Evolutionary conservation across 2,797 vertebrate genomes (phyloP).

Genomic region (Clamator glandarius): DNA sequence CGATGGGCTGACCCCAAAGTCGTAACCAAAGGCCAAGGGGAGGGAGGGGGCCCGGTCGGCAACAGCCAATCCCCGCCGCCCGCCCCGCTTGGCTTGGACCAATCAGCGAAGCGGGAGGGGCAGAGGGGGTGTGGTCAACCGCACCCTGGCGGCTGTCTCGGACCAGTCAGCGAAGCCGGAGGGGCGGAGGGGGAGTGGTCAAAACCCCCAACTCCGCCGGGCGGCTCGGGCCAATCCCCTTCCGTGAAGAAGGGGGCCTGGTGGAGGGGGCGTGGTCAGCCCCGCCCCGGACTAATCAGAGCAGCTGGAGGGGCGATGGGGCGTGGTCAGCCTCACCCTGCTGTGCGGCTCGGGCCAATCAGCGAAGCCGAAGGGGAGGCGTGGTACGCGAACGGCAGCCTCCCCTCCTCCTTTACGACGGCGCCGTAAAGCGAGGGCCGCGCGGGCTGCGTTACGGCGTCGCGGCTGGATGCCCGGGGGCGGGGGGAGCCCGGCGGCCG

Average conservation of each 20-base stretch:
- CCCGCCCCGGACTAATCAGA: no score
- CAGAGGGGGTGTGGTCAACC: no score
- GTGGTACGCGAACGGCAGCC: no score
- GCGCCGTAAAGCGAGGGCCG: background rate
- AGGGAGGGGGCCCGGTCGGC: background rate
- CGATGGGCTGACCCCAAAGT: no score
- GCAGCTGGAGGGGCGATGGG: no score
- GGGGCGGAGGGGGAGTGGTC: no score
- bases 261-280: background rate
- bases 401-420: background rate
- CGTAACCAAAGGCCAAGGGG: no score
- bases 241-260: background rate
- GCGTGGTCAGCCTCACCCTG: no score
- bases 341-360: no score
- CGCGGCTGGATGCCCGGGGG: background rate
- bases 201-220: background rate
- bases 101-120: background rate
- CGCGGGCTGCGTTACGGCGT: background rate
- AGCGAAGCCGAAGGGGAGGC: no score
- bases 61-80: background rate
- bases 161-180: no score
- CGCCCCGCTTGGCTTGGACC: background rate
- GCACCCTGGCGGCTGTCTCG: no score
- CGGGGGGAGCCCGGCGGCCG: constrained; percentile 33
- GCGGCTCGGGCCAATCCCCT: background rate